A percentile compares a stretch with the other conserved stretches of the same genome.
phyloP scores from a whole-genome alignment of 2,888 invertebrate genomes.

The Drosophila colorata region DNA sequence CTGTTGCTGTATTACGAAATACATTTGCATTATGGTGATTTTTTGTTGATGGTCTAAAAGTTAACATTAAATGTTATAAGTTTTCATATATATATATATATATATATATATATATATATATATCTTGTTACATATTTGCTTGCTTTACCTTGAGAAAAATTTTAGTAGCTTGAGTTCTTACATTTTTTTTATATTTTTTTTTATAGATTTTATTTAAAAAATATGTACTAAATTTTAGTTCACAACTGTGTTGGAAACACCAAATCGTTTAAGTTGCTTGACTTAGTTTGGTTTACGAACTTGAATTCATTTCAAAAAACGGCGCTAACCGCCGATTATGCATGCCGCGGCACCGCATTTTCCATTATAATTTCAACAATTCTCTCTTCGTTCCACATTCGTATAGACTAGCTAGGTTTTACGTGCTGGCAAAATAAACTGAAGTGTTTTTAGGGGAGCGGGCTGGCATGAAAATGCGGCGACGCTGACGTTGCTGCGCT shows the following conservation, averaged over 20 bases:
- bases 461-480: conserved; percentile 28
- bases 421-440: conserved; percentile 27
- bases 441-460: conserved; percentile 1
- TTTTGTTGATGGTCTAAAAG: conserved; percentile 64
- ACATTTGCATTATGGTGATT: not conserved
- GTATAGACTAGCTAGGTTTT: conserved; percentile 63
- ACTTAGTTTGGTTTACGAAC: conserved; percentile 75
- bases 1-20: conserved; percentile 4
- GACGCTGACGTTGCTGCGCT: conserved; percentile 22
- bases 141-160: conserved; percentile 70
- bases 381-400: conserved; percentile 33
- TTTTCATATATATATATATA: conserved; percentile 35
- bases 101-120: conserved; percentile 44
- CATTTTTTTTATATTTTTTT: conserved; percentile 32
- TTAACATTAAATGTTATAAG: conserved; percentile 74
- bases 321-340: conserved; percentile 43
- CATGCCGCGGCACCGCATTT: conserved; percentile 51
- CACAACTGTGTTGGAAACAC: conserved; percentile 81
- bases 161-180: conserved; percentile 61
- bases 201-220: conserved; percentile 65
- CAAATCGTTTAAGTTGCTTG: conserved; percentile 75
- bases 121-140: conserved; percentile 60
- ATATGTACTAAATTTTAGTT: conserved; percentile 81
- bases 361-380: conserved; percentile 30
- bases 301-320: conserved; percentile 59